phyloP scores from a whole-genome alignment of 2,888 invertebrate species.

The Ferdinandea cuprea region DNA sequence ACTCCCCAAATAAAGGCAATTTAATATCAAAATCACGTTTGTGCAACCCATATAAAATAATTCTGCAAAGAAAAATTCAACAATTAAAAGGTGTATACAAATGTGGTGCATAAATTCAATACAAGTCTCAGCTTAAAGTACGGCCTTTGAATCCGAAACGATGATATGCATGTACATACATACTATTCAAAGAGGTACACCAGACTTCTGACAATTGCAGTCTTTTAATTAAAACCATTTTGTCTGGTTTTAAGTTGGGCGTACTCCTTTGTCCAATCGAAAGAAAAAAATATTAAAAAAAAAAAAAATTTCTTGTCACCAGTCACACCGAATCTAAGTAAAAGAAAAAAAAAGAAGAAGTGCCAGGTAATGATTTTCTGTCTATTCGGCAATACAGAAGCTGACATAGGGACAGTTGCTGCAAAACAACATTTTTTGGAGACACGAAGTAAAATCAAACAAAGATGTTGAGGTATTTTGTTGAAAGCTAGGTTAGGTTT shows the following conservation, averaged over 20 bases:
- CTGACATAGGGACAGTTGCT: background rate
- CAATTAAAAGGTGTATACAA: background rate
- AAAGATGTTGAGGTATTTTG: background rate
- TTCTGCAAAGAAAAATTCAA: no score
- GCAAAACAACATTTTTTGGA: background rate
- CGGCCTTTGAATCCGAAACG: no score
- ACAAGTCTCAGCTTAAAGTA: no score
- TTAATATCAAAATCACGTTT: background rate
- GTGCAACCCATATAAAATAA: no score
- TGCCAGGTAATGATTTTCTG: background rate
- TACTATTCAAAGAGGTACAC: background rate
- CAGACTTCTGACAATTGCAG: background rate
- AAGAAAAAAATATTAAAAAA: background rate
- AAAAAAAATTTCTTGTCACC: background rate
- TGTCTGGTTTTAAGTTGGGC: background rate
- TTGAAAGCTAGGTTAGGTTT: conserved; percentile 7
- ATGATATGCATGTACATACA: no score
- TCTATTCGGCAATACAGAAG: background rate
- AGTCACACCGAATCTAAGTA: background rate
- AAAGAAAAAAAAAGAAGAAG: background rate
- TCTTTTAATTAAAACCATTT: background rate
- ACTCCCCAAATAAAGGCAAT: no score
- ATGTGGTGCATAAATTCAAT: no score
- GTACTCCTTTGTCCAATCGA: background rate
- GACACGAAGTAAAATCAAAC: background rate